phyloP scores from a whole-genome alignment of 2,113 vertebrate species.

The Dermatemys mawii region DNA sequence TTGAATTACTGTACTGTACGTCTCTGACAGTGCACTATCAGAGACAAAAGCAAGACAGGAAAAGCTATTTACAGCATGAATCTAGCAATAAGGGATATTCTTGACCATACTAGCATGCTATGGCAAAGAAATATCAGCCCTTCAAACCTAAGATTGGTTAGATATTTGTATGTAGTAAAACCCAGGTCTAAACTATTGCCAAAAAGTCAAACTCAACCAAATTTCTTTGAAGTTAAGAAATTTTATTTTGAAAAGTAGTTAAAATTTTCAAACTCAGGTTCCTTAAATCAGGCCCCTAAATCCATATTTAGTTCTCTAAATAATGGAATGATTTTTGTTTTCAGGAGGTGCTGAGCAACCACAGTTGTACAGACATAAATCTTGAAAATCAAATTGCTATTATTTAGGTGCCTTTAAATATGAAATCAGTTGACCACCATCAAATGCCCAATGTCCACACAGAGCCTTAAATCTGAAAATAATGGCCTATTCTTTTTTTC shows the following conservation, averaged over 20 bases:
- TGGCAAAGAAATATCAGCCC: not conserved
- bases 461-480: not conserved
- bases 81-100: not conserved
- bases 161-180: not conserved
- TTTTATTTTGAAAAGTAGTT: not conserved
- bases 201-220: not conserved
- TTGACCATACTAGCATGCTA: accelerated
- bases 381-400: not conserved
- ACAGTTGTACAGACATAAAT: not conserved
- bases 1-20: not conserved
- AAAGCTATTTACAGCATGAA: not conserved
- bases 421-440: not conserved
- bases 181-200: not conserved
- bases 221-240: not conserved
- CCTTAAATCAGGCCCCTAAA: not conserved
- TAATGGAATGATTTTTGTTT: not conserved
- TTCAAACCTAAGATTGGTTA: not conserved
- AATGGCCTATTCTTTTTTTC: not conserved
- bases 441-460: not conserved
- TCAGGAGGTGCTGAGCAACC: not conserved
- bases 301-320: not conserved
- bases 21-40: not conserved
- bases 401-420: not conserved
- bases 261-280: not conserved
- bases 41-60: not conserved